These are phyloP conservation scores for Podarcis muralis DNA, from an alignment of 2,113 vertebrate species.

Conservation along the genomic window DNA sequence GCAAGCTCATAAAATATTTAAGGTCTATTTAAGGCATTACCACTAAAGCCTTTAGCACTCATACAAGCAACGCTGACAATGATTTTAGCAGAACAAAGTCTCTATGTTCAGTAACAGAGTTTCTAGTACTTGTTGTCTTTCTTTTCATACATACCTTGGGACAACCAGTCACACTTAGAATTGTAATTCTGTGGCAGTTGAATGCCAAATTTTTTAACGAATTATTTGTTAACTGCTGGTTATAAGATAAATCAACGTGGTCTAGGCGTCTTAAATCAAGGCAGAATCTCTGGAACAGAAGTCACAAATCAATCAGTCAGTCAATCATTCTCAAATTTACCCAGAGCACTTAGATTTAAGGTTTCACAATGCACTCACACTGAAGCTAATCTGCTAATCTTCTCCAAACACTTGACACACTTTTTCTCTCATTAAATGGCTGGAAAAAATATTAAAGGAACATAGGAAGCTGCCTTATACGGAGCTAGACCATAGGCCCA, in stretches of 20 bases:
- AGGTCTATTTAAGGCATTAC: not conserved
- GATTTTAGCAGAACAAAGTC: not conserved
- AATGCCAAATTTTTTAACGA: constrained; percentile 75
- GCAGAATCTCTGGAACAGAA: constrained; percentile 78
- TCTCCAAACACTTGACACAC: not conserved
- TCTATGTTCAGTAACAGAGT: not conserved
- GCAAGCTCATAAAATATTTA: not conserved
- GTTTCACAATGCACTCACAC: not conserved
- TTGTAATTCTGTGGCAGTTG: constrained; percentile 74
- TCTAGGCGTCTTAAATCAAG: constrained; percentile 73
- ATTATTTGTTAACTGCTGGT: constrained; percentile 74
- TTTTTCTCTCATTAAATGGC: not conserved
- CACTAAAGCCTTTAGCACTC: not conserved
- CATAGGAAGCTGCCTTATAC: no score
- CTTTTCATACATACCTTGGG: constrained; percentile 72
- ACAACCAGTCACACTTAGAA: constrained; percentile 75
- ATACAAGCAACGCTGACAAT: not conserved
- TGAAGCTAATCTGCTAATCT: constrained; percentile 12
- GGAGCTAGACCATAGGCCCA: no score
- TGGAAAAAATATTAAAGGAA: not conserved
- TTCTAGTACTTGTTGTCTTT: not conserved
- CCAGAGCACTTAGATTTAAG: not conserved
- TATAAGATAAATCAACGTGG: constrained; percentile 75
- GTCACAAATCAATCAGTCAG: not conserved
- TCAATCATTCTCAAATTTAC: not conserved